Evolutionary conservation across 2,888 invertebrate genomes (phyloP).

Genomic region (Drosophila conformis): DNA sequence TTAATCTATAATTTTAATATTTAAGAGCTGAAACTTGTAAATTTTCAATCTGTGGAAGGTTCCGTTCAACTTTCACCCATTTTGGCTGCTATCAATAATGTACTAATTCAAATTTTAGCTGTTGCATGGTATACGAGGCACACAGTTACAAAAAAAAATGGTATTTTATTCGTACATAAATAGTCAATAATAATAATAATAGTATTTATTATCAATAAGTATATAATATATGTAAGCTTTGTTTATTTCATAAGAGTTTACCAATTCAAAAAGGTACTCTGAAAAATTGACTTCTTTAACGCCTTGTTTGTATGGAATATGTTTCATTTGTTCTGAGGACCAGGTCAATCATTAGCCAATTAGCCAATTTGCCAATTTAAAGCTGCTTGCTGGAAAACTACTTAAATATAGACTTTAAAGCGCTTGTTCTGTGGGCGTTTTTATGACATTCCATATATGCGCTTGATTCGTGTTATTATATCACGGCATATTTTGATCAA

Average conservation of each 20-base stretch:
- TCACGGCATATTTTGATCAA: conserved; percentile 31
- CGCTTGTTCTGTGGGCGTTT: conserved; percentile 46
- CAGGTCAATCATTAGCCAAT: conserved; percentile 20
- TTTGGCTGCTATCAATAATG: neutral
- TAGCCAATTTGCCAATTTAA: conserved; percentile 45
- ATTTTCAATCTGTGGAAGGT: neutral
- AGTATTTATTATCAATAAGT: neutral
- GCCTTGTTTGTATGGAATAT: neutral
- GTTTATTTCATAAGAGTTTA: too few relatives aligned
- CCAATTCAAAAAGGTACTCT: neutral
- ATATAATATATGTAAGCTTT: neutral
- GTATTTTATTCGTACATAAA: neutral
- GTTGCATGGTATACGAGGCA: neutral
- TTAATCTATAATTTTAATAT: neutral
- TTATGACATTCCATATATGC: conserved; percentile 63
- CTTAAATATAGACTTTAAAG: conserved; percentile 37
- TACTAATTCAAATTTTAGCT: neutral
- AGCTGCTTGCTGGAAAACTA: conserved; percentile 25
- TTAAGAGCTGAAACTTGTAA: neutral
- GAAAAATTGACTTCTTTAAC: neutral
- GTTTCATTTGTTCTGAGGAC: neutral
- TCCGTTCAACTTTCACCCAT: conserved; percentile 1
- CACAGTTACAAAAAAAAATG: neutral
- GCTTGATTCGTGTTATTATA: conserved; percentile 64
- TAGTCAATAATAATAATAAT: neutral